Evolutionary conservation across 2,113 vertebrate genomes (phyloP).

Genomic region (Etheostoma spectabile): DNA sequence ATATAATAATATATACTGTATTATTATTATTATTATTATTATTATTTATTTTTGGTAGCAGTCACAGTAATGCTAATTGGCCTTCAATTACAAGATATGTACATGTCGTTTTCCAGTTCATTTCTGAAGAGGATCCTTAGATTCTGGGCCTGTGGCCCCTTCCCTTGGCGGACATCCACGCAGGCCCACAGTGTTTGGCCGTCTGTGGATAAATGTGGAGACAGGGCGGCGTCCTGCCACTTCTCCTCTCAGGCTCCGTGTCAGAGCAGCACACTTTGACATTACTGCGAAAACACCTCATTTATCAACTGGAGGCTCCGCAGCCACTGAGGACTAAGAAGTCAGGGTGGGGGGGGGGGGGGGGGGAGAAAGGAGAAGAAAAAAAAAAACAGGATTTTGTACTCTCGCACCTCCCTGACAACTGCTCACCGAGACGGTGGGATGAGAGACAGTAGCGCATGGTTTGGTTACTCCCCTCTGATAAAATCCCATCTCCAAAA

Average conservation of each 20-base stretch:
- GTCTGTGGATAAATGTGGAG: slow-evolving; percentile 73
- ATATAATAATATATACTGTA: neutral
- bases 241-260: slow-evolving; percentile 72
- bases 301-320: slow-evolving; percentile 75
- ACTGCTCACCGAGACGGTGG: slow-evolving; percentile 35
- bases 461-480: slow-evolving; percentile 57
- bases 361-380: neutral
- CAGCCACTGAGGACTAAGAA: slow-evolving; percentile 30
- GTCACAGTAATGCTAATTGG: too few species aligned
- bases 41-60: neutral
- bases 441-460: slow-evolving; percentile 63
- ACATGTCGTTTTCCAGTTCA: neutral
- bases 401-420: slow-evolving; percentile 70
- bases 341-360: slow-evolving; percentile 12
- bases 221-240: slow-evolving; percentile 81
- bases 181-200: slow-evolving; percentile 44
- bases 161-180: slow-evolving; percentile 6
- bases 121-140: slow-evolving; percentile 26
- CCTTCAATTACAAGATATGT: neutral
- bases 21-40: neutral
- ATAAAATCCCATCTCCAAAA: slow-evolving; percentile 40
- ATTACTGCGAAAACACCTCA: slow-evolving; percentile 80
- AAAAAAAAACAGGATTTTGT: slow-evolving; percentile 58
- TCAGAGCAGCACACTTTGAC: slow-evolving; percentile 80
- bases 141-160: slow-evolving; percentile 42